A percentile compares a stretch with the other conserved stretches of the same genome.
Evolutionary conservation across 2,888 invertebrate species (phyloP).

Genomic region (Macrostomum cliftonense): DNA sequence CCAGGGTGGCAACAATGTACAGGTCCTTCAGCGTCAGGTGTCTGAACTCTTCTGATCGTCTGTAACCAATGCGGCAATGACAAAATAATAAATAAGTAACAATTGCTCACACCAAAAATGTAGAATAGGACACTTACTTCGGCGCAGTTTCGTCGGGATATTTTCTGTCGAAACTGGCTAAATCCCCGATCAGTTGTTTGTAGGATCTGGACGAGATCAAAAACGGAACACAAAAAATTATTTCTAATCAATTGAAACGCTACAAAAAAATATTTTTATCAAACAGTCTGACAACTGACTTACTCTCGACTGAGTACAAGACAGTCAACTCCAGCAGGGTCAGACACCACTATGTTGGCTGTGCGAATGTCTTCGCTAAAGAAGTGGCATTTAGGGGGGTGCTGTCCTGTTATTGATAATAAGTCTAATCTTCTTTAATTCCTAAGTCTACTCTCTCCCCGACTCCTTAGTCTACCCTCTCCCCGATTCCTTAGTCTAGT

Average conservation of each 20-base stretch:
- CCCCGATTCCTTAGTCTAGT: too few species aligned
- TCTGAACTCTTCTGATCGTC: constrained; percentile 44
- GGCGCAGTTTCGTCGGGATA: constrained; percentile 50
- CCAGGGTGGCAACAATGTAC: constrained; percentile 74
- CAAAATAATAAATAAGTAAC: too few species aligned
- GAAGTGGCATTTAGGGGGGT: neutral
- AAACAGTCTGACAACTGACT: constrained; percentile 21
- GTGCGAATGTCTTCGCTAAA: constrained; percentile 68
- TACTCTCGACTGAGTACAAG: constrained; percentile 77
- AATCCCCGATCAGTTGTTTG: constrained; percentile 42
- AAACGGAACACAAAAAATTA: neutral
- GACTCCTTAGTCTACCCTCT: too few species aligned
- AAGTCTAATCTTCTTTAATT: too few species aligned
- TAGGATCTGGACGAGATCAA: constrained; percentile 14
- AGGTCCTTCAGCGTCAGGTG: constrained; percentile 66
- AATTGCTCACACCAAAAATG: too few species aligned
- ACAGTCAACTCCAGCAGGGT: constrained; percentile 77
- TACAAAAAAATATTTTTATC: too few species aligned
- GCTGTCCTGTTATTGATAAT: neutral
- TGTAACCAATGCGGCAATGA: too few species aligned
- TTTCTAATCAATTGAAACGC: too few species aligned
- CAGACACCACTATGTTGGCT: constrained; percentile 81
- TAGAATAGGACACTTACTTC: too few species aligned
- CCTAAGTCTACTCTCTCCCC: too few species aligned
- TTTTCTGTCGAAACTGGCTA: constrained; percentile 74